A percentile compares a stretch with the other conserved stretches of the same genome.
Conservation (phyloP, 2,113 vertebrate genomes). For the Centropristis striata region DNA sequence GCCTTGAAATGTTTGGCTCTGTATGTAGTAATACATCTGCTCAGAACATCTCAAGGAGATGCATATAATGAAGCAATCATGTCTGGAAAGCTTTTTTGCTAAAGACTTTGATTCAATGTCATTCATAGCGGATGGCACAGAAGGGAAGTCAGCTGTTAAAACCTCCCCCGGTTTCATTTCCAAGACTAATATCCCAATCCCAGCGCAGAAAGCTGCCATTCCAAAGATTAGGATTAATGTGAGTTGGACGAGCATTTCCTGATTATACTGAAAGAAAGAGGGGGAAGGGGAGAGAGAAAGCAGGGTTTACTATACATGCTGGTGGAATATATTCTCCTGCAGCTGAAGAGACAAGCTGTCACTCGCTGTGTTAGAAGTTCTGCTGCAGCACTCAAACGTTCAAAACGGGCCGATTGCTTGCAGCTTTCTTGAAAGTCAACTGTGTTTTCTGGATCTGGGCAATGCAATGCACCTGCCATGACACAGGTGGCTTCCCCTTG, state of each 20-base stretch:
- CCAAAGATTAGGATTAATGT: constrained; percentile 80
- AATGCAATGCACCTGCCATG: no score
- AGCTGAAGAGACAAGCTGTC: constrained; percentile 22
- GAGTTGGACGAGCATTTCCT: constrained; percentile 62
- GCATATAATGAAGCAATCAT: constrained; percentile 23
- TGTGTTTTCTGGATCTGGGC: no score
- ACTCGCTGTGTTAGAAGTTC: not conserved
- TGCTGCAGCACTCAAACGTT: no score
- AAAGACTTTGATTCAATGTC: constrained; percentile 13
- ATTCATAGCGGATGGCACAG: constrained; percentile 23
- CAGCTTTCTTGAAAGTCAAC: no score
- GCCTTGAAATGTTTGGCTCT: constrained; percentile 41
- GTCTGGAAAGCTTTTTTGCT: constrained; percentile 36
- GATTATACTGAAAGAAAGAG: constrained; percentile 63
- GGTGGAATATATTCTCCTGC: constrained; percentile 30
- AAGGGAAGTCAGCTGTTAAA: constrained; percentile 53
- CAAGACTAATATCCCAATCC: constrained; percentile 71
- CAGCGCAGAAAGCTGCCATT: constrained; percentile 65
- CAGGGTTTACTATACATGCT: constrained; percentile 31
- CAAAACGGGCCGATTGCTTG: no score
- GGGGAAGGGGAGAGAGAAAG: constrained; percentile 26
- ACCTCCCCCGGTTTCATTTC: constrained; percentile 59
- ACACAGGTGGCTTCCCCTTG: no score
- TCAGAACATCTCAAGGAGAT: not conserved
- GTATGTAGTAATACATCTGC: constrained; percentile 14